A percentile compares a stretch with the other conserved stretches of the same genome.
Conservation (phyloP, 2,797 vertebrate genomes). For the Coregonus suidteri region DNA sequence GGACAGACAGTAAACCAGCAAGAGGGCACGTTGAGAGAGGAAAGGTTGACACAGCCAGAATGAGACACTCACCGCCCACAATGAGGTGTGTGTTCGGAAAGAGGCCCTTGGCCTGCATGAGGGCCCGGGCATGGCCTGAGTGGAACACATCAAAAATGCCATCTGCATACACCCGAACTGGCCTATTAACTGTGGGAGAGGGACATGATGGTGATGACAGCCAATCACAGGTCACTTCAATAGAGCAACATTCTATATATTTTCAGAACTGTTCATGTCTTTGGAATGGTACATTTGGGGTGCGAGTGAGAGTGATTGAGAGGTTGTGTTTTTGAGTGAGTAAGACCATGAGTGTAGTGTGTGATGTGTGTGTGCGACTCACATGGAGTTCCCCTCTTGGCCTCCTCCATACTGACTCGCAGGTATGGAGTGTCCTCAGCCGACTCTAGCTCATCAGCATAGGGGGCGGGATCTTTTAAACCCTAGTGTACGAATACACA, state of each 20-base stretch:
- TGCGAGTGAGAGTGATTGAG: background rate
- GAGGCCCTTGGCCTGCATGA: slow-evolving; percentile 98
- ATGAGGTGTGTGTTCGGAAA: slow-evolving; percentile 98
- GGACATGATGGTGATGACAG: slow-evolving; percentile 4
- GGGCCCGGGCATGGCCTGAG: slow-evolving; percentile 94
- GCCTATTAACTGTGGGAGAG: slow-evolving; percentile 79
- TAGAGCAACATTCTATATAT: background rate
- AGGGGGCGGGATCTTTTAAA: slow-evolving; percentile 89
- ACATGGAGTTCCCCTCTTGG: slow-evolving; percentile 88
- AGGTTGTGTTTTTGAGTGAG: background rate
- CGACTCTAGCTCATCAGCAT: slow-evolving; percentile 89
- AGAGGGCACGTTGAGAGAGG: background rate
- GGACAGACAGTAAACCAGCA: background rate
- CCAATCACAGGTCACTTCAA: background rate
- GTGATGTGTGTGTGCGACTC: slow-evolving; percentile 62
- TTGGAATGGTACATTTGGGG: background rate
- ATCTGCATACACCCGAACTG: slow-evolving; percentile 95
- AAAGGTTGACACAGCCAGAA: background rate
- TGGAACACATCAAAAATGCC: slow-evolving; percentile 99
- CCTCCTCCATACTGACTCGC: slow-evolving; percentile 91
- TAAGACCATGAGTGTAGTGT: background rate
- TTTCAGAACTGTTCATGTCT: background rate
- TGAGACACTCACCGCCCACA: slow-evolving; percentile 84
- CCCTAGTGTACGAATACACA: slow-evolving; percentile 72
- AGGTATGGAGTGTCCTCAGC: slow-evolving; percentile 82